Evolutionary conservation across 2,888 invertebrate genomes (phyloP).

Genomic region (Endomychus coccineus): DNA sequence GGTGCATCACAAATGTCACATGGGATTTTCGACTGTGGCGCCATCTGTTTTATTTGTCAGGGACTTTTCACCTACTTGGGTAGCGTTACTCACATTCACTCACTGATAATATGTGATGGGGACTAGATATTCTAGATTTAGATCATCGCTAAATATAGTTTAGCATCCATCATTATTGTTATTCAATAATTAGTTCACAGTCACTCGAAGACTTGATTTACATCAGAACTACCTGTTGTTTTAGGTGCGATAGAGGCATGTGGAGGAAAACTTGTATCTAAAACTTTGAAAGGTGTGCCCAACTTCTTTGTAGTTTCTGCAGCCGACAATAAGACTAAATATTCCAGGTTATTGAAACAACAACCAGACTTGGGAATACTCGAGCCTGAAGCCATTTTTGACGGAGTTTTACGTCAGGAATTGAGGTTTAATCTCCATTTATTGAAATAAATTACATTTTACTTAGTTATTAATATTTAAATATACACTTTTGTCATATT

Average conservation of each 20-base stretch:
- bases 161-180: not conserved
- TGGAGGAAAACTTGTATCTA: constrained; percentile 39
- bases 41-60: too few relatives aligned
- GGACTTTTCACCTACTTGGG: too few relatives aligned
- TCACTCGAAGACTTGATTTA: not conserved
- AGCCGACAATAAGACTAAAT: constrained; percentile 34
- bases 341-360: constrained; percentile 32
- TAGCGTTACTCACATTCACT: too few relatives aligned
- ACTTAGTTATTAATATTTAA: not conserved
- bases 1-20: too few relatives aligned
- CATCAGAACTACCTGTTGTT: constrained; percentile 2
- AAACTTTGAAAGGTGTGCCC: constrained; percentile 24
- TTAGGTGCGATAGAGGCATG: constrained; percentile 38
- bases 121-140: too few relatives aligned
- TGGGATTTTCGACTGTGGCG: too few relatives aligned
- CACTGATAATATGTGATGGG: too few relatives aligned
- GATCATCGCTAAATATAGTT: too few relatives aligned
- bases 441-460: constrained; percentile 15
- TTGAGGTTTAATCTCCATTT: constrained; percentile 29
- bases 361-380: constrained; percentile 31
- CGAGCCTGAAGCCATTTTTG: constrained; percentile 39
- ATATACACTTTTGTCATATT: not conserved
- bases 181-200: too few relatives aligned
- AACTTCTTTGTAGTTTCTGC: constrained; percentile 33
- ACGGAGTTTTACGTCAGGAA: constrained; percentile 39